phyloP scores from a whole-genome alignment of 2,888 invertebrate genomes.

The Drosophila putrida region DNA sequence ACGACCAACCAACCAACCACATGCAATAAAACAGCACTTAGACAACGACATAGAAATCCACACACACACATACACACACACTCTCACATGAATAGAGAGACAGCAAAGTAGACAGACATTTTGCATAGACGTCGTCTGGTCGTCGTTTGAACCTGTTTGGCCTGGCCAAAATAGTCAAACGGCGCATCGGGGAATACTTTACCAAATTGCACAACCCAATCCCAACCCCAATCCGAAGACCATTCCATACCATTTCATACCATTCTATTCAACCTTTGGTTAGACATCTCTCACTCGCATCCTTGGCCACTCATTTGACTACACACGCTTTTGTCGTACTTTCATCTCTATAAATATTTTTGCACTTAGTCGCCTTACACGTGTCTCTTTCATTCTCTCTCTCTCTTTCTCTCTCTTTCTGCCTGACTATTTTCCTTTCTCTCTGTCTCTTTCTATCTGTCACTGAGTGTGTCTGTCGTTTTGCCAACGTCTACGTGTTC shows the following conservation, averaged over 20 bases:
- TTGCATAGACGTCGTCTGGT: slow-evolving; percentile 35
- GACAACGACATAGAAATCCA: slow-evolving; percentile 31
- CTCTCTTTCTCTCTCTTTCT: not conserved
- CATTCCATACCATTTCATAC: not conserved
- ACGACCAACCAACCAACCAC: slow-evolving; percentile 58
- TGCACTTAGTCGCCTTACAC: slow-evolving; percentile 50
- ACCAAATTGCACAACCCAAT: slow-evolving; percentile 71
- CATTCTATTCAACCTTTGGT: slow-evolving; percentile 2
- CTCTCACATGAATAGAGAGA: not conserved
- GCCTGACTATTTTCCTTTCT: not conserved
- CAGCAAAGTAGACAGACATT: slow-evolving; percentile 28
- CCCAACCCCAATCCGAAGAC: slow-evolving; percentile 8
- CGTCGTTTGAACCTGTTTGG: slow-evolving; percentile 20
- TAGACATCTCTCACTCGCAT: slow-evolving; percentile 38
- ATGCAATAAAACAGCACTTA: slow-evolving; percentile 81
- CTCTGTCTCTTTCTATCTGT: slow-evolving; percentile 4
- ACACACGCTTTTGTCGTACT: slow-evolving; percentile 58
- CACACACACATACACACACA: slow-evolving; percentile 18
- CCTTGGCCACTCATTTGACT: slow-evolving; percentile 72
- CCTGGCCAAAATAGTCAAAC: slow-evolving; percentile 63
- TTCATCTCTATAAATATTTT: slow-evolving; percentile 59
- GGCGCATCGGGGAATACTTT: slow-evolving; percentile 77
- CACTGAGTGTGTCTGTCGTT: slow-evolving; percentile 6
- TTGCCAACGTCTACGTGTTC: slow-evolving; percentile 24
- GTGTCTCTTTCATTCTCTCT: slow-evolving; percentile 18